Percentiles rank a stretch among this genome's conserved stretches.
These are phyloP conservation scores for Sternarchorhynchus goeldii DNA, from an alignment of 2,797 vertebrate species.

Conservation along the genomic window DNA sequence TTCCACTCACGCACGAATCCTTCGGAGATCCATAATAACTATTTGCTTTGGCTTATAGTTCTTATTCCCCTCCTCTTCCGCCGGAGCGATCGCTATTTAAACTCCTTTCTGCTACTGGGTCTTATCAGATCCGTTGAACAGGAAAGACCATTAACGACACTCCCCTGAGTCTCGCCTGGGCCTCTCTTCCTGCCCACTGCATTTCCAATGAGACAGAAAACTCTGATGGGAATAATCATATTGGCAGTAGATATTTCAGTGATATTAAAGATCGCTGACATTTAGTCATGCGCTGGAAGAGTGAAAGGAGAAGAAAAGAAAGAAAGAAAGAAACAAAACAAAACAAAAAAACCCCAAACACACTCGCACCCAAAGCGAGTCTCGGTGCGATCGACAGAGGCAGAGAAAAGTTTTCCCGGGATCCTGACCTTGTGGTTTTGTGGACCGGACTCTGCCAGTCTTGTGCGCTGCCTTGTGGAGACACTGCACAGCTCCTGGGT, in stretches of 20 bases:
- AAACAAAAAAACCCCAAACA: too few species aligned
- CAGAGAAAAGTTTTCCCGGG: constrained; percentile 60
- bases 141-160: constrained; percentile 70
- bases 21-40: constrained; percentile 76
- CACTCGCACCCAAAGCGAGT: not conserved
- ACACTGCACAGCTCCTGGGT: not conserved
- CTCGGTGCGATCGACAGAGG: constrained; percentile 64
- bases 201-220: constrained; percentile 65
- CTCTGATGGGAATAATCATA: constrained; percentile 74
- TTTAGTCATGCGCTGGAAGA: constrained; percentile 59
- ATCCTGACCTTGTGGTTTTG: constrained; percentile 70
- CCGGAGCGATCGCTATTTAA: constrained; percentile 70
- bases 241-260: constrained; percentile 65
- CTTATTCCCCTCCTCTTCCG: constrained; percentile 57
- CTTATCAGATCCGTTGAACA: constrained; percentile 67
- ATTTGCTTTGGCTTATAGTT: constrained; percentile 77
- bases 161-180: constrained; percentile 57
- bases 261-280: constrained; percentile 67
- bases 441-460: constrained; percentile 53
- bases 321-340: too few species aligned
- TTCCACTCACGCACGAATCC: constrained; percentile 70
- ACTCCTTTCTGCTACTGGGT: constrained; percentile 65
- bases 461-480: constrained; percentile 17
- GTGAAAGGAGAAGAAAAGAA: constrained; percentile 30
- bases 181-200: constrained; percentile 62